Evolutionary conservation across 2,888 invertebrate species (phyloP), one percentile per base, ranked within the genome.

Genomic region (Merodon equestris): DNA sequence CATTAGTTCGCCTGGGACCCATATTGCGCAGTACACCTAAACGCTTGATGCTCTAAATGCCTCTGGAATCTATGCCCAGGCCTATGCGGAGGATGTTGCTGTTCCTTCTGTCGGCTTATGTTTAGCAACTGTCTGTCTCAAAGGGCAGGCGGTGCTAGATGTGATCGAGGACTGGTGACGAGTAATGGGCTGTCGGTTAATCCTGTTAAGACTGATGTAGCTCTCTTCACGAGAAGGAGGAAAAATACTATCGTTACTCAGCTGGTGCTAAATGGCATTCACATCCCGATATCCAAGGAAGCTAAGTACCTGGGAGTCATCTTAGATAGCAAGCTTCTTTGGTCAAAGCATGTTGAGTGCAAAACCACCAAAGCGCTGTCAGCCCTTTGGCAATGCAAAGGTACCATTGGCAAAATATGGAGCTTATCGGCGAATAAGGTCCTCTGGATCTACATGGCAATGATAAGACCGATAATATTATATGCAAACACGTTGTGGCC

Each of bases 281-380:
- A 7, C 10, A 44, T n/a, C 13, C 42, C 10, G 7, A 1, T 10
- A n/a, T 44, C 42, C 42, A n/a, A n/a, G 7, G 42, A 44, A 44
- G 27, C 27, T 27, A 27, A 27, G n/a, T n/a, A n/a, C n/a, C n/a
- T n/a, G n/a, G n/a, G n/a, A n/a, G 27, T 4, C 27, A 27, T 27
- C 27, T 27, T 4, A 27, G 27, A 27, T 27, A 14, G 5, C 42
- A 36, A 34, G 18, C 12, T n/a, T 19, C 18, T 15, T 48, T 14
- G 45, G 27, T 18, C 60, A 17, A 60, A 19, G 27, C 44, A 44
- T 18, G 18, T 45, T 19, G 45, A 18, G 13, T 54, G 19, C 5
- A 15, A 50, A 10, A 50, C 19, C 27, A 27, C 27, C 27, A 27
- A 27, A 7, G 3, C 27, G 27, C 27, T 27, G 27, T 27, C 27